Conservation (phyloP, 2,797 vertebrate species). For the Spinus olivaceus region DNA sequence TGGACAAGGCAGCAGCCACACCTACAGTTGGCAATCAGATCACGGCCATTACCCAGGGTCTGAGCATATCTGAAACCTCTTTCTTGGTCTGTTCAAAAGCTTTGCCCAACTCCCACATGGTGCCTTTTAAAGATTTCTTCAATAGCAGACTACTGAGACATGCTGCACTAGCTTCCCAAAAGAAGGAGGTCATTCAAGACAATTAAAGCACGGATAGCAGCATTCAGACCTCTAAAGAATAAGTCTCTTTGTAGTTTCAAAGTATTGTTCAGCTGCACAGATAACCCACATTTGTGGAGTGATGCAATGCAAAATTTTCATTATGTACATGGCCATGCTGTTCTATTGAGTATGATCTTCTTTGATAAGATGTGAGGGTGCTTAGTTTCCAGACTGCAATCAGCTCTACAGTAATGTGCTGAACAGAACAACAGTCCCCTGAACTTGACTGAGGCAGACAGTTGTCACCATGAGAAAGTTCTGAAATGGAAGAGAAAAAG, state of each 20-base stretch:
- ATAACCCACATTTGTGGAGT: not conserved
- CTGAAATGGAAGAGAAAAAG: not conserved
- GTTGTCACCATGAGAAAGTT: not conserved
- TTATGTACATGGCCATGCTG: not conserved
- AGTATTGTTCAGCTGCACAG: conserved; percentile 10
- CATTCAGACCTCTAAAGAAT: conserved; percentile 10
- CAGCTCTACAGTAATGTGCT: not conserved
- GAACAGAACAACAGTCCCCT: not conserved
- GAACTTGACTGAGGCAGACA: not conserved
- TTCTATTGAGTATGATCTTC: not conserved
- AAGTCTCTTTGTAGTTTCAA: conserved; percentile 5
- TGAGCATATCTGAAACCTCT: not conserved
- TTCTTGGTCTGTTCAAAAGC: not conserved
- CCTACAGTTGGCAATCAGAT: not conserved
- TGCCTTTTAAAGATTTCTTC: not conserved
- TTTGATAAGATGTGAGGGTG: not conserved
- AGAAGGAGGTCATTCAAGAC: conserved; percentile 37
- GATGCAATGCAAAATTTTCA: not conserved
- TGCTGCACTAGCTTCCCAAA: not conserved
- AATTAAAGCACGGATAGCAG: not conserved
- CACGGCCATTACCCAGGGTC: accelerated
- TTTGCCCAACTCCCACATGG: not conserved
- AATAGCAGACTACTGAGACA: not conserved
- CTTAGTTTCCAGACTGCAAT: not conserved
- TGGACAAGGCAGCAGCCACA: not conserved